Percentiles rank a stretch among this genome's conserved stretches.
These are phyloP conservation scores for Pelobates fuscus DNA, from an alignment of 2,113 vertebrate species.

Conservation along the genomic window DNA sequence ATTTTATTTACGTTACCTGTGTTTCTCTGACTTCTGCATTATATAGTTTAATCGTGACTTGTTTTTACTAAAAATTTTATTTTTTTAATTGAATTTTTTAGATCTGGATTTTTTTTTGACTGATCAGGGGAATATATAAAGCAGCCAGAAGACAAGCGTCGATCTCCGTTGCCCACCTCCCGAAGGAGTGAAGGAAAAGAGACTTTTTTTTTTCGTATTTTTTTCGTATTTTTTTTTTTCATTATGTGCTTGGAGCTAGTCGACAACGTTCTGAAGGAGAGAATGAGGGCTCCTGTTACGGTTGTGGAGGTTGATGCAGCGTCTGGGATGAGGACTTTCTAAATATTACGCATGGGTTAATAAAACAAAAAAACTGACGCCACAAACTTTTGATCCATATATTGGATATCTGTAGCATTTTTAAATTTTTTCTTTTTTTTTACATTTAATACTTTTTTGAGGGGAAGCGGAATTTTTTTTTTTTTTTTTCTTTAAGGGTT, in stretches of 20 bases:
- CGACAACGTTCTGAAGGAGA: background rate
- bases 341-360: background rate
- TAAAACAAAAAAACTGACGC: background rate
- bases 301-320: background rate
- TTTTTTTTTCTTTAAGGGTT: background rate
- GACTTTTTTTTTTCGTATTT: background rate
- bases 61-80: background rate
- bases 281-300: background rate
- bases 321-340: conserved; percentile 13
- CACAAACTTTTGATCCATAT: background rate
- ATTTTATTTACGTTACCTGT: background rate
- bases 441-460: background rate
- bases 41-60: background rate
- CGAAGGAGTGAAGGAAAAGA: conserved; percentile 9
- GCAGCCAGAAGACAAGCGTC: conserved; percentile 1
- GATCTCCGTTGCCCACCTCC: conserved; percentile 14
- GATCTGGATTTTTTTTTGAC: background rate
- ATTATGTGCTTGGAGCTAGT: background rate
- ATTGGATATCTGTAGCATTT: conserved; percentile 15
- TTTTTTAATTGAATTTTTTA: background rate
- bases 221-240: background rate
- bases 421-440: background rate
- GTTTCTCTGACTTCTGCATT: background rate
- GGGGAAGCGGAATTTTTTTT: background rate
- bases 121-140: background rate